phyloP scores from a whole-genome alignment of 1,140 invertebrate species.

The Drosophila mayri region DNA sequence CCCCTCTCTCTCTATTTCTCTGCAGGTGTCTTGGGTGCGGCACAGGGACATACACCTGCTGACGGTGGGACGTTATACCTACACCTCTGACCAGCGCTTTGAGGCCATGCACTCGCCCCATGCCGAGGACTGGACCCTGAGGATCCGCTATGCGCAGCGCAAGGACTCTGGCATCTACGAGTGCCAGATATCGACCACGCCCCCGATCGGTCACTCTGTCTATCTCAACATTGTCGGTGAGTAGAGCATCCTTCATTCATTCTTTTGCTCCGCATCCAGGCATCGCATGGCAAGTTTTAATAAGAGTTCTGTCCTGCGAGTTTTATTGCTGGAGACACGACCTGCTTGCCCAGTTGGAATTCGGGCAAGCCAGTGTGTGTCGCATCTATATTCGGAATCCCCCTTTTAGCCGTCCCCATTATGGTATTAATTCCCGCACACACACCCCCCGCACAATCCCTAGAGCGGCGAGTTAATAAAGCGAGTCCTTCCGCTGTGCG shows the following conservation, averaged over 20 bases:
- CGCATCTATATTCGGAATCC: not conserved
- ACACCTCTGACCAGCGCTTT: conserved; percentile 94
- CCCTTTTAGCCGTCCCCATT: conserved; percentile 14
- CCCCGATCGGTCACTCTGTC: conserved; percentile 92
- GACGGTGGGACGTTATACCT: conserved; percentile 93
- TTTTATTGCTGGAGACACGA: not conserved
- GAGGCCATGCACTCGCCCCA: conserved; percentile 91
- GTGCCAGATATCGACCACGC: conserved; percentile 95
- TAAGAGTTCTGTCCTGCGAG: not conserved
- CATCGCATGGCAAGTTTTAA: conserved; percentile 4
- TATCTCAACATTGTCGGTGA: conserved; percentile 93
- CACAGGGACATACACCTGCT: conserved; percentile 94
- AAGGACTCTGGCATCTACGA: conserved; percentile 93
- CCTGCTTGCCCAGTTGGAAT: not conserved
- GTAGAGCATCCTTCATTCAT: conserved; percentile 71
- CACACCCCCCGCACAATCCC: not conserved
- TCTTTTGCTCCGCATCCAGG: no score
- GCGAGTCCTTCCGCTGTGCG: conserved; percentile 10
- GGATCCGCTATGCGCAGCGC: conserved; percentile 90
- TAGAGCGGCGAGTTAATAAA: conserved; percentile 23
- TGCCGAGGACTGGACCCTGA: conserved; percentile 91
- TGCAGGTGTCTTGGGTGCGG: conserved; percentile 94
- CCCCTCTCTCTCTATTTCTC: not conserved
- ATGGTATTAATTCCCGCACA: conserved; percentile 28
- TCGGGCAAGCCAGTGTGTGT: conserved; percentile 1